Evolutionary conservation across 2,113 vertebrate genomes (phyloP).

Genomic region (Urocynchramus pylzowi): DNA sequence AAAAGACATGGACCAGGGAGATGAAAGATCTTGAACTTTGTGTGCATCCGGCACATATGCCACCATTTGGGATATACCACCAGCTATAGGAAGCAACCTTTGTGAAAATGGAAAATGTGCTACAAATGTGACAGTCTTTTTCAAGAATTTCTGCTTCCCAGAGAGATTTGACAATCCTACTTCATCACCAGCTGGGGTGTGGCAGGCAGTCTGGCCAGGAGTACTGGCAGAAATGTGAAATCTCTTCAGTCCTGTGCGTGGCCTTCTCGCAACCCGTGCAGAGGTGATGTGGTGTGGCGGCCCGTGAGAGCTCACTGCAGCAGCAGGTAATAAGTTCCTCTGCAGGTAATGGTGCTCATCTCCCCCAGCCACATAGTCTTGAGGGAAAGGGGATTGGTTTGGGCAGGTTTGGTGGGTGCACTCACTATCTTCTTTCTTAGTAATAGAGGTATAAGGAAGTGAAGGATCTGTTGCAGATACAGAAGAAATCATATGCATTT

Average conservation of each 20-base stretch:
- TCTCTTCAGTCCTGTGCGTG: neutral
- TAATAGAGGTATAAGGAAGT: neutral
- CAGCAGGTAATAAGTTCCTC: too few species aligned
- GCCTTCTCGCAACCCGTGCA: rapidly evolving
- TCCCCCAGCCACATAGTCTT: neutral
- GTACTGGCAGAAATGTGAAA: neutral
- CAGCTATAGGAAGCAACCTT: neutral
- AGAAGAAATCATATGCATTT: neutral
- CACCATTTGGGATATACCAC: neutral
- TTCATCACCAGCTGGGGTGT: neutral
- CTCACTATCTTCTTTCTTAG: neutral
- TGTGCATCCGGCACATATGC: neutral
- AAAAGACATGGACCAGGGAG: neutral
- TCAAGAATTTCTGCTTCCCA: neutral
- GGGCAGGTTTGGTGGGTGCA: neutral
- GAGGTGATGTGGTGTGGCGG: rapidly evolving
- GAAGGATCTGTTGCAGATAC: neutral
- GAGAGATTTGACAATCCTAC: neutral
- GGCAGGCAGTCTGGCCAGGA: neutral
- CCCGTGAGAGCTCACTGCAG: too few species aligned
- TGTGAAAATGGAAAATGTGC: neutral
- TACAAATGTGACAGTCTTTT: neutral
- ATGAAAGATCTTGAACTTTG: neutral
- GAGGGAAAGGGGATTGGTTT: neutral
- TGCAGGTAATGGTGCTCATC: neutral